Evolutionary conservation across 2,888 invertebrate species (phyloP).

Genomic region (Parnassius mnemosyne): DNA sequence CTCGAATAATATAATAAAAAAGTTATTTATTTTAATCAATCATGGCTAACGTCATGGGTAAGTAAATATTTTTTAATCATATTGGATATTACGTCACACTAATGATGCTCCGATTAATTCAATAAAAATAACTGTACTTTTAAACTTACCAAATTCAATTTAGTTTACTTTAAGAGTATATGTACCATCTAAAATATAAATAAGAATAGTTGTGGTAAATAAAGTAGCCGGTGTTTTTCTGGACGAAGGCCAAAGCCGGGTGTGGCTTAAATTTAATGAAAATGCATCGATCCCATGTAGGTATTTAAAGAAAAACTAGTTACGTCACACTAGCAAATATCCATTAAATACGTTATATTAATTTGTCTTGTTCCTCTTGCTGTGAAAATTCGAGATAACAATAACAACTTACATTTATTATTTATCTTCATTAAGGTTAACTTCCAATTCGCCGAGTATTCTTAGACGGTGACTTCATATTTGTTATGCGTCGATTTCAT

Average conservation of each 20-base stretch:
- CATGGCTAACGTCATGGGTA: conserved; percentile 73
- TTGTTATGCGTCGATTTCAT: conserved; percentile 7
- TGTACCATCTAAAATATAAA: neutral
- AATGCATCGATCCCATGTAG: conserved; percentile 28
- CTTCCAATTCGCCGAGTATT: neutral
- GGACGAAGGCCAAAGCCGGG: conserved; percentile 62
- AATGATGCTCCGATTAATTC: no score
- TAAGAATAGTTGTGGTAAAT: conserved; percentile 42
- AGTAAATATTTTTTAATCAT: conserved; percentile 37
- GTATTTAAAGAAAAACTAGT: no score
- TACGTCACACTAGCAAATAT: no score
- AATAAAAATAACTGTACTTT: no score
- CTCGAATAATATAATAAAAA: conserved; percentile 40
- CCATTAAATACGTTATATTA: no score
- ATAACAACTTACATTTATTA: neutral
- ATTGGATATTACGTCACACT: no score
- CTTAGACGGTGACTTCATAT: conserved; percentile 17
- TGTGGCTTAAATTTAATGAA: conserved; percentile 48
- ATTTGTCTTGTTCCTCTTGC: no score
- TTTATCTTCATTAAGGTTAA: neutral
- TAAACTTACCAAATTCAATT: no score
- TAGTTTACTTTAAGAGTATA: no score
- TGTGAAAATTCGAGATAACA: no score
- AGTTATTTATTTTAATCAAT: conserved; percentile 39
- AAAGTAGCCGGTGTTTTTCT: conserved; percentile 53